Percentiles rank a stretch among this genome's conserved stretches.
phyloP scores from a whole-genome alignment of 2,113 vertebrate species.

The Neofelis nebulosa region DNA sequence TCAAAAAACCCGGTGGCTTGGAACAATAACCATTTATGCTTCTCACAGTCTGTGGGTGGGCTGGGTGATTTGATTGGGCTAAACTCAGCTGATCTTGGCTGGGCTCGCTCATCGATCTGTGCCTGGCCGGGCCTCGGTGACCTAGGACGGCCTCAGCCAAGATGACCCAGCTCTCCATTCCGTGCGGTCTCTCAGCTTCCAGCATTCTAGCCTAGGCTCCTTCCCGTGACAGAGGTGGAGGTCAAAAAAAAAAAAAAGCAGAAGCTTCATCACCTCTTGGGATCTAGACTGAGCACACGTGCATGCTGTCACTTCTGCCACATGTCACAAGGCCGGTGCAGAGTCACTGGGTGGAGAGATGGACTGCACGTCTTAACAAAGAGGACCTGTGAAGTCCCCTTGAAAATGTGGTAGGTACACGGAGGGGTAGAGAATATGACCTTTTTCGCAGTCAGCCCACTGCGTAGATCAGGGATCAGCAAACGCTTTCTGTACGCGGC shows the following conservation, averaged over 20 bases:
- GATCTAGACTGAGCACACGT: neutral
- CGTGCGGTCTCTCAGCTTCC: neutral
- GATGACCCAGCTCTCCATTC: neutral
- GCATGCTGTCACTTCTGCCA: neutral
- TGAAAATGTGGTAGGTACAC: neutral
- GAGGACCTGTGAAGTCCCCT: neutral
- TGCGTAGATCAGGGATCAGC: neutral
- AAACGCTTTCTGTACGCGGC: neutral
- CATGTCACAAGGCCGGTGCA: neutral
- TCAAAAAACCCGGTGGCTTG: neutral
- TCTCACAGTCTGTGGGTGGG: neutral
- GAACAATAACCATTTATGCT: neutral
- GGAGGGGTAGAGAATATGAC: neutral
- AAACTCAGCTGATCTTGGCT: neutral
- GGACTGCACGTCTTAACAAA: neutral
- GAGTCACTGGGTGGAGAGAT: neutral
- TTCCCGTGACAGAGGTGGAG: neutral
- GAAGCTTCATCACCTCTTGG: neutral
- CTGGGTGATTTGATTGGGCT: neutral
- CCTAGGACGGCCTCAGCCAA: neutral
- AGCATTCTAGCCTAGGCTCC: neutral
- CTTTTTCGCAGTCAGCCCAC: neutral
- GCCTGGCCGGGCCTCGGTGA: neutral
- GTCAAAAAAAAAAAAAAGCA: neutral
- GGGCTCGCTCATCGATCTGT: neutral